Evolutionary conservation across 1,140 invertebrate genomes (phyloP).

Genomic region (Orchestia grillus): DNA sequence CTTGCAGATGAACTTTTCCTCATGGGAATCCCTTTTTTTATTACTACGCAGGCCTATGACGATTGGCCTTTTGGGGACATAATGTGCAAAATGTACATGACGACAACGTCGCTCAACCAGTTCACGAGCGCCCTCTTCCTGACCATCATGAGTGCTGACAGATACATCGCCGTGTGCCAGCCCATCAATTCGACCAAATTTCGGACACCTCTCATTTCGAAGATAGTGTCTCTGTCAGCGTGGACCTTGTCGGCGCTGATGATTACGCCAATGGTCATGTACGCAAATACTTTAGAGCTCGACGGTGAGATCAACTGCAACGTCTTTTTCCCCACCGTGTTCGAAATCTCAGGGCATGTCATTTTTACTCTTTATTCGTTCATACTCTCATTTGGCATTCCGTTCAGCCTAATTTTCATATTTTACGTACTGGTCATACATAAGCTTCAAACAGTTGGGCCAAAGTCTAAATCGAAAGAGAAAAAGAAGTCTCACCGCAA

Average conservation of each 20-base stretch:
- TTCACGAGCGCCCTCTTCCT: constrained; percentile 94
- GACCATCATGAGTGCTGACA: constrained; percentile 94
- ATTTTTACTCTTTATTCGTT: constrained; percentile 93
- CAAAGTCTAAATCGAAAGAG: constrained; percentile 82
- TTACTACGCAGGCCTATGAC: constrained; percentile 86
- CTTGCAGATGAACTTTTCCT: constrained; percentile 95
- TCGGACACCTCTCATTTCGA: constrained; percentile 87
- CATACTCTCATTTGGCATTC: constrained; percentile 91
- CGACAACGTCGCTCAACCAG: constrained; percentile 93
- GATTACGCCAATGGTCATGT: constrained; percentile 93
- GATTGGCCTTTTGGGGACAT: constrained; percentile 91
- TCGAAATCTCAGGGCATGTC: constrained; percentile 74
- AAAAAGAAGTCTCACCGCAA: constrained; percentile 92
- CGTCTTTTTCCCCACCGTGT: constrained; percentile 82
- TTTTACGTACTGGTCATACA: constrained; percentile 95
- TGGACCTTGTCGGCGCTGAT: constrained; percentile 87
- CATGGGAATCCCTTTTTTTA: constrained; percentile 91
- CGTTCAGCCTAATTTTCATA: constrained; percentile 90
- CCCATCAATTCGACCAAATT: constrained; percentile 88
- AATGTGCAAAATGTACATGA: constrained; percentile 94
- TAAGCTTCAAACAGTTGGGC: constrained; percentile 87
- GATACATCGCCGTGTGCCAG: constrained; percentile 96
- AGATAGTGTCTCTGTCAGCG: constrained; percentile 84
- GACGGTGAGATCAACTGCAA: constrained; percentile 79
- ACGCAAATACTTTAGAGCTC: constrained; percentile 76